Base-by-base conservation (phyloP, 2,797 vertebrate genomes). In the Molossus alvarezi region DNA sequence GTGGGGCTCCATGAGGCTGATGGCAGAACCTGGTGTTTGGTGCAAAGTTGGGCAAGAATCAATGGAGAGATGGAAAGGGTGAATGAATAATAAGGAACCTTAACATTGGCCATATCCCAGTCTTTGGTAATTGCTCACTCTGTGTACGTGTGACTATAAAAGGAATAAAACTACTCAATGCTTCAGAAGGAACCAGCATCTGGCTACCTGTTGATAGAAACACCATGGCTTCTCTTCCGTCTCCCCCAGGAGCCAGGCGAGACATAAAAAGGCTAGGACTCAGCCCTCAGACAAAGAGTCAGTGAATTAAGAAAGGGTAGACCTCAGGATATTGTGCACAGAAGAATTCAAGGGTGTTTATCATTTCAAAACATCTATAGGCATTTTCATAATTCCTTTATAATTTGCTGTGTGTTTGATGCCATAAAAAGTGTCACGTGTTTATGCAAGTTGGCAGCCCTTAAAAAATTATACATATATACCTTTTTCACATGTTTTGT, bases 341-440 rank as follows among this genome's bases (percentile, higher is more conserved):
- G 11, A 57, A 29, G 41, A 64, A 25, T 81, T 51, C 15, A 85
- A 64, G 37, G 7, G 25, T 77, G 85, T 21, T 64, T 41, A 71
- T 27, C 55, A 48, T 91, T 60, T 76, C 48, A 72, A 85, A 92
- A 29, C 67, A 73, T 48, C 67, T 86, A 72, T 1, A 76, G 25
- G 8, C n/a, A 33, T 58, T 53, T 27, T 53, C 17, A 10, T 37
- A 48, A 81, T 67, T 90, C n/a, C 53, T 95, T 62, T n/a, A 8
- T 80, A 57, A 64, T 55, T 87, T 53, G 48, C 25, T 92, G 69
- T 20, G 11, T 77, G 23, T 97, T 93, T 90, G 62, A 65, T 23
- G 60, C 45, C 41, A 55, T 90, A 55, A 72, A 81, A 92, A 73
- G 53, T n/a, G 9, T 10, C 73, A 71, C 10, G 60, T 62, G 21